phyloP scores from a whole-genome alignment of 2,797 vertebrate genomes.

The Molossus alvarezi region DNA sequence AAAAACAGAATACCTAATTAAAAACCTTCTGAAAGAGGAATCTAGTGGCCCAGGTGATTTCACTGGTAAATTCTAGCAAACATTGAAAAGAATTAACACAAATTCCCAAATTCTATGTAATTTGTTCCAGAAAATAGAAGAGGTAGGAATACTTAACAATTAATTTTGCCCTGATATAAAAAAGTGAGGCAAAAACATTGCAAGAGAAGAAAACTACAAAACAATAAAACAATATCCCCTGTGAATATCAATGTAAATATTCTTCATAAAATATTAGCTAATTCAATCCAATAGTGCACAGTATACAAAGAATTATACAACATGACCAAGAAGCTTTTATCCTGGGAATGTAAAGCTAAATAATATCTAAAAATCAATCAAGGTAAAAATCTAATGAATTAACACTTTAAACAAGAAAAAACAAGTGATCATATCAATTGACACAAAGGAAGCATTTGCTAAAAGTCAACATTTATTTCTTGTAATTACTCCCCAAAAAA shows the following conservation, averaged over 20 bases:
- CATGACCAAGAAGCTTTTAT: neutral
- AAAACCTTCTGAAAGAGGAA: neutral
- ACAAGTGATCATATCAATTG: neutral
- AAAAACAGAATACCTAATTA: slow-evolving; percentile 16
- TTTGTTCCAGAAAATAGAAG: slow-evolving; percentile 28
- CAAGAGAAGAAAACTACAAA: slow-evolving; percentile 20
- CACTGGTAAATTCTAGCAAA: neutral
- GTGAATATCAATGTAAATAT: neutral
- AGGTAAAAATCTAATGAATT: neutral
- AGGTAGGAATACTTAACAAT: neutral
- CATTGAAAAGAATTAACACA: slow-evolving; percentile 43
- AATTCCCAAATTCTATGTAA: neutral
- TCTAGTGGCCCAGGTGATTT: neutral
- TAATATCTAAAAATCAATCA: slow-evolving; percentile 44
- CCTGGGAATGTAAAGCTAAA: neutral
- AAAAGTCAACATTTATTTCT: neutral
- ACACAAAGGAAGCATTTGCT: neutral
- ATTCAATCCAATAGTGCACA: neutral
- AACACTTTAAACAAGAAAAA: slow-evolving; percentile 29
- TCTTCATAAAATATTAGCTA: neutral
- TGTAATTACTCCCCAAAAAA: neutral
- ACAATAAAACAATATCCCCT: neutral
- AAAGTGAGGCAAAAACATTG: neutral
- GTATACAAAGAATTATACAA: neutral
- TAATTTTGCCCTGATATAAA: slow-evolving; percentile 3